Base-by-base conservation (phyloP, 1,140 invertebrate species). In the Leptopilina boulardi region DNA sequence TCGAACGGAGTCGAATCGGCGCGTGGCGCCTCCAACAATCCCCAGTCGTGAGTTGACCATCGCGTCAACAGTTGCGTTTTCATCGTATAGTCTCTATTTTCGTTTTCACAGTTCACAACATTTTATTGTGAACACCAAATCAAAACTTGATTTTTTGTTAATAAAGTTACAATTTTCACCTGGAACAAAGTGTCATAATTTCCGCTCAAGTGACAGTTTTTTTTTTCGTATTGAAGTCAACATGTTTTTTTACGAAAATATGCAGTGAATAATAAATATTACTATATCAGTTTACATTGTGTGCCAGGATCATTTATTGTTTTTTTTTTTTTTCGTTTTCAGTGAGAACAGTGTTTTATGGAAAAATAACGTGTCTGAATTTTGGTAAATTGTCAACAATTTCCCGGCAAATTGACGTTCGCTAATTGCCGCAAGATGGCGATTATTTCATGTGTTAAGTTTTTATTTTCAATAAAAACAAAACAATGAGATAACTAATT, bases 11-110 rank as follows among this genome's bases (percentile, higher is more conserved):
- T 77, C 85, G 83, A 87, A 82, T 81, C 81, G 87, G 85, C 88
- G 87, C 88, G 86, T 89, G 88, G 87, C 87, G 85, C 84, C 82
- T 79, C 79, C 78, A 81, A 80, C 86, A 85, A 80, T 76, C 83
- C 74, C 76, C 87, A 88, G 88, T 89, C 86, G 87, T 83, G 84
- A 88, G 83, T 85, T 86, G 81, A 82, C 86, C 85, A 84, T 80
- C 85, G 87, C 84, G 84, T 83, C 80, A 81, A 73, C 59, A 34
- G 59, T 66, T 26, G 23, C n/a, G 23, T 15, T 26, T 66, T 8
- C 1, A 3, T 34, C 8, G 5, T 23, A 66, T 11, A 10, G 59
- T 15, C 4, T 23, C 1, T 30, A 30, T 66, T 66, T 66, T 66
- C 26, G 15, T 66, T 66, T 66, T 15, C n/a, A n/a, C n/a, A 30